phyloP scores from a whole-genome alignment of 1,140 invertebrate species.

The Bradynema listronoti region DNA sequence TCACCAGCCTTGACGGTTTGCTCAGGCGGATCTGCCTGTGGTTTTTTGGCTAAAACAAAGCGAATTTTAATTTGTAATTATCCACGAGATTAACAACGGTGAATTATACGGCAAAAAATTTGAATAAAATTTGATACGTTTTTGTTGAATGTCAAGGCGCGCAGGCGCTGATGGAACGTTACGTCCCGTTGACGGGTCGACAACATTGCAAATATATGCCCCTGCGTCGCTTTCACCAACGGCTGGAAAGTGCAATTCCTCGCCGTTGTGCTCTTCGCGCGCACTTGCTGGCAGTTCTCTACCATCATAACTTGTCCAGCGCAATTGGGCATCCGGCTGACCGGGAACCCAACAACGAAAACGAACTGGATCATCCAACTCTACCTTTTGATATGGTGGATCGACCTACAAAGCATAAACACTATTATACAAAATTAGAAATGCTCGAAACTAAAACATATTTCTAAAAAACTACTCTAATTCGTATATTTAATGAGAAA shows the following conservation, averaged over 20 bases:
- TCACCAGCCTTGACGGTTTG: constrained; percentile 44
- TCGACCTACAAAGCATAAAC: constrained; percentile 26
- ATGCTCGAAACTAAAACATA: neutral
- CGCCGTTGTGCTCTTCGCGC: constrained; percentile 37
- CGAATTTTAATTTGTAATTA: neutral
- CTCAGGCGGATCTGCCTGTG: constrained; percentile 47
- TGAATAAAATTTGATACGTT: constrained; percentile 5
- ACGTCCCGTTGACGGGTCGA: constrained; percentile 41
- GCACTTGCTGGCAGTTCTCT: constrained; percentile 45
- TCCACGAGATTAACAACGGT: no score
- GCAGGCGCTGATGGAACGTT: constrained; percentile 42
- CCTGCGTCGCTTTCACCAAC: constrained; percentile 38
- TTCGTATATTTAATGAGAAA: no score
- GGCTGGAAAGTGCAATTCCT: constrained; percentile 43
- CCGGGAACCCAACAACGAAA: constrained; percentile 54
- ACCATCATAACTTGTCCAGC: constrained; percentile 31
- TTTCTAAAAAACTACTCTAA: no score
- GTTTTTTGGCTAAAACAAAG: constrained; percentile 34
- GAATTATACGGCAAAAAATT: no score
- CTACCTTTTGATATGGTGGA: constrained; percentile 38
- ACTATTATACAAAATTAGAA: neutral
- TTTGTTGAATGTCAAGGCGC: constrained; percentile 38
- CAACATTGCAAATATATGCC: constrained; percentile 17
- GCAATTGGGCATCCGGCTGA: constrained; percentile 45
- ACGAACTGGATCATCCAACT: constrained; percentile 39